A percentile compares a stretch with the other conserved stretches of the same genome.
Evolutionary conservation across 92 coral and sea anemone species (phyloP).

Genomic region (Porites evermanni): DNA sequence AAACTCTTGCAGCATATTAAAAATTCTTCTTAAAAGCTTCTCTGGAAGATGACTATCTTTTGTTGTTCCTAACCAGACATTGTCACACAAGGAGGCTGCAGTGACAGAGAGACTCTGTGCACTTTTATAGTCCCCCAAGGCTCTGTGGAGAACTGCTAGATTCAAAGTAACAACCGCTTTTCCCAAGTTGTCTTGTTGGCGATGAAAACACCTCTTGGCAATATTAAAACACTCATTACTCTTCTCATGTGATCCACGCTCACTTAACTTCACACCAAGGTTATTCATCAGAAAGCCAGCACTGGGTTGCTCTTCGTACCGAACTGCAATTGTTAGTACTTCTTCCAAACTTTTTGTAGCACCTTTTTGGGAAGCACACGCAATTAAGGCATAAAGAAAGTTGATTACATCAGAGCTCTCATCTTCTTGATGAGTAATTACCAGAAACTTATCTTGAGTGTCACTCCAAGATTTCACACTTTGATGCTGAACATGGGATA

Average conservation of each 20-base stretch:
- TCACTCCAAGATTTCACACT: background rate
- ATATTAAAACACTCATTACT: conserved; percentile 2
- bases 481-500: background rate
- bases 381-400: background rate
- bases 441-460: background rate
- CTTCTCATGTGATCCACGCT: background rate
- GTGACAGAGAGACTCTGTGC: background rate
- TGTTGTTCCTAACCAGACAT: background rate
- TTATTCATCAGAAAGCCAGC: conserved; percentile 2
- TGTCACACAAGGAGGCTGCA: conserved; percentile 19
- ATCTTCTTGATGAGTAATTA: background rate
- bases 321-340: background rate
- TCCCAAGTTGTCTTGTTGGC: background rate
- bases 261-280: conserved; percentile 27
- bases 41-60: background rate
- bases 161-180: conserved; percentile 17
- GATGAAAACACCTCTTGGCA: conserved; percentile 18
- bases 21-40: conserved; percentile 18
- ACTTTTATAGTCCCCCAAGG: background rate
- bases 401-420: background rate
- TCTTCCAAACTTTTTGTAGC: conserved; percentile 1
- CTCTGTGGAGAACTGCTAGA: conserved; percentile 6
- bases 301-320: background rate
- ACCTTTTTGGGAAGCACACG: background rate
- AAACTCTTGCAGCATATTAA: background rate